A percentile compares a stretch with the other conserved stretches of the same genome.
These are phyloP conservation scores for Ahaetulla prasina DNA, from an alignment of 2,113 vertebrate species.

Conservation along the genomic window DNA sequence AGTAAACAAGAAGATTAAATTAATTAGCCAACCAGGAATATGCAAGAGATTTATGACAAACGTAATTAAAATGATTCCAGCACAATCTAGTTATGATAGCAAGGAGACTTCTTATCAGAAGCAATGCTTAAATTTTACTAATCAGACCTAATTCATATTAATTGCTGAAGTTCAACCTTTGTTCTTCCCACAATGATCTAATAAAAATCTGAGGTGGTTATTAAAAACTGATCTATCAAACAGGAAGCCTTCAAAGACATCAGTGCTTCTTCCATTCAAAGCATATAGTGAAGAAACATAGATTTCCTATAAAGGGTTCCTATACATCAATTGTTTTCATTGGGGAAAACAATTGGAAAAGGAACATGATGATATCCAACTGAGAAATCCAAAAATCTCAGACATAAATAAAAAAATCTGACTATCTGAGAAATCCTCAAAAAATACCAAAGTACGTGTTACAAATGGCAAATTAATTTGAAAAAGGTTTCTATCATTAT, in stretches of 20 bases:
- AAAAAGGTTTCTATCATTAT: background rate
- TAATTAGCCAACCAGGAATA: slow-evolving; percentile 44
- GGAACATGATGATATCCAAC: background rate
- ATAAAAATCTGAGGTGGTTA: slow-evolving; percentile 2
- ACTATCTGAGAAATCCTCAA: background rate
- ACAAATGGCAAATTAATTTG: background rate
- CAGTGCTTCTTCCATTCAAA: slow-evolving; percentile 26
- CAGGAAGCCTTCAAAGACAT: slow-evolving; percentile 3
- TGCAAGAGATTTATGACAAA: slow-evolving; percentile 52
- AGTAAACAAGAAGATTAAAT: slow-evolving; percentile 57
- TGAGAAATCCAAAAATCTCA: background rate
- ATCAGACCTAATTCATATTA: slow-evolving; percentile 30
- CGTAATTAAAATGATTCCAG: slow-evolving; percentile 59
- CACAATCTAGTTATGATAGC: slow-evolving; percentile 50
- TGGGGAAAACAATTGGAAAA: background rate
- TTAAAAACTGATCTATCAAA: background rate
- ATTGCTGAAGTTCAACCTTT: slow-evolving; percentile 12
- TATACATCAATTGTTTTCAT: background rate
- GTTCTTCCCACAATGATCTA: slow-evolving; percentile 6
- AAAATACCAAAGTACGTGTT: background rate
- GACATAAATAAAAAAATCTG: background rate
- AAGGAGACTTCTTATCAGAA: slow-evolving; percentile 27
- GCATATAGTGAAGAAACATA: background rate
- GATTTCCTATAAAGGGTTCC: background rate
- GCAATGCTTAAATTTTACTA: slow-evolving; percentile 24